Conservation (phyloP, 2,797 vertebrate species). For the Moxostoma hubbsi region DNA sequence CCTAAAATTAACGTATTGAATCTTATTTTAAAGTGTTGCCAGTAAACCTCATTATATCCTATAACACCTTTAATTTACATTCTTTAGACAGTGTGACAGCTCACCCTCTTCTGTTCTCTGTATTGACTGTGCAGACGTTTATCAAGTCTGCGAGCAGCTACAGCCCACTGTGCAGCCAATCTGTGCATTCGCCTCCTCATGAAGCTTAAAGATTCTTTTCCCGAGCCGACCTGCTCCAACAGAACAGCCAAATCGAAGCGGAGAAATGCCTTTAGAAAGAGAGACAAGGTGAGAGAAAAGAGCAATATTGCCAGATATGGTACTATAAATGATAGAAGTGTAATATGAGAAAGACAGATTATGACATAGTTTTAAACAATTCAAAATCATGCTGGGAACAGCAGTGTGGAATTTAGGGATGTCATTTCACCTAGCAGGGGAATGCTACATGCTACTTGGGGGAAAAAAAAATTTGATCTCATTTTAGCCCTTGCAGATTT, state of each 20-base stretch:
- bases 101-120: slow-evolving; percentile 89
- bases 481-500: slow-evolving; percentile 11
- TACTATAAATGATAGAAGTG: not conserved
- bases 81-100: slow-evolving; percentile 38
- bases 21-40: too few species aligned
- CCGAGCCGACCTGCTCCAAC: slow-evolving; percentile 89
- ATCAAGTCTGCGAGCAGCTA: slow-evolving; percentile 82
- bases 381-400: not conserved
- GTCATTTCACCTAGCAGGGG: not conserved
- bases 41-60: too few species aligned
- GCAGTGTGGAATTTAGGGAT: not conserved
- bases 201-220: slow-evolving; percentile 95
- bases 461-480: not conserved
- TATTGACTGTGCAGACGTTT: slow-evolving; percentile 75
- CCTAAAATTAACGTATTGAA: too few species aligned
- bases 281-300: not conserved
- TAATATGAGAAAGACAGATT: not conserved
- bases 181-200: slow-evolving; percentile 93
- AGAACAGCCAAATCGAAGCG: slow-evolving; percentile 84
- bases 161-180: slow-evolving; percentile 87
- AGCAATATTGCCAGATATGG: not conserved
- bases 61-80: not conserved
- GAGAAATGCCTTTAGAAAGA: slow-evolving; percentile 81
- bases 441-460: not conserved
- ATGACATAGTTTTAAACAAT: not conserved